Evolutionary conservation across 2,113 vertebrate genomes (phyloP), one percentile per base, ranked within the genome.

Genomic region (Phalacrocorax carbo): DNA sequence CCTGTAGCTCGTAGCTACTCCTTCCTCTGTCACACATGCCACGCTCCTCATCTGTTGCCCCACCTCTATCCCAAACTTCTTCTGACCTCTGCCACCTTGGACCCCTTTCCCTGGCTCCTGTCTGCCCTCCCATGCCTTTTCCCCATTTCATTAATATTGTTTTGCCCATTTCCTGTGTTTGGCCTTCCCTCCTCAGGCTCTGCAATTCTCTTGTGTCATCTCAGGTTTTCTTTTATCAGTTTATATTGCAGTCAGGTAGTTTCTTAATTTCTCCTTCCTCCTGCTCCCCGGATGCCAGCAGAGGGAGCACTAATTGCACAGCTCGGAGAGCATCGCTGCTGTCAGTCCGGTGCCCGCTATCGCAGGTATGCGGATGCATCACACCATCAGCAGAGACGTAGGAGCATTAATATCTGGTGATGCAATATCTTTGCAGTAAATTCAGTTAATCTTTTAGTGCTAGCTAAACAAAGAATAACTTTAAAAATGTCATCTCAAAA

Each of bases 311-410:
- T 20, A 52, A 80, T 7, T 29, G 84, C 84, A 66, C 62, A 49
- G 55, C 26, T 81, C 62, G 1, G 0, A 55, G 42, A 69, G 58
- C 10, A 44, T 11, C 1, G 0, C 38, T 13, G 85, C 52, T 46
- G 16, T 7, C 61, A 23, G 64, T 5, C 52, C 4, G 4, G 11
- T 30, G 32, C 65, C 27, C 18, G 46, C 40, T 32, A 5, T 6
- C 0, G 0, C 64, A 40, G 40, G 6, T 12, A 14, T 0, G 0
- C 1, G 0, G 26, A 32, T 10, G 13, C 21, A 26, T 21, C 0
- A 0, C 51, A 40, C 60, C 55, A 34, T 18, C 48, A 84, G 73
- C 32, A 11, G n/a, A 49, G 49, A 40, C 1, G 1, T 25, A 11
- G 86, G 5, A 68, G 84, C 57, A 61, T 42, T 34, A 52, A 57